These are phyloP conservation scores for Caenorhabditis wallacei DNA, from an alignment of 2,888 invertebrate species.

Conservation along the genomic window DNA sequence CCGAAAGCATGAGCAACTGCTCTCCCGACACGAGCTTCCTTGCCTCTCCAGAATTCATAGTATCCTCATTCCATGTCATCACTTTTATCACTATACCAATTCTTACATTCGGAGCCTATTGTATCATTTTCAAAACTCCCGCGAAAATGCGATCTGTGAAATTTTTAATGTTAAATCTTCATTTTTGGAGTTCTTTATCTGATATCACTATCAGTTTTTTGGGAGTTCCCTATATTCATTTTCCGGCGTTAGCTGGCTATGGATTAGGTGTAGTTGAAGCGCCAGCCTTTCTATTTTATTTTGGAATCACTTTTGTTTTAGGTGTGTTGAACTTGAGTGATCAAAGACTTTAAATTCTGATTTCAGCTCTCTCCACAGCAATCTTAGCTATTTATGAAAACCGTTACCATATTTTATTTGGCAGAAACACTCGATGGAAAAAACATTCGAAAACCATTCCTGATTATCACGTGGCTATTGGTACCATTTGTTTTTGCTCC, in stretches of 20 bases:
- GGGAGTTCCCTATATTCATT: background rate
- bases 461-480: background rate
- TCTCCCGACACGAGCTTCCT: background rate
- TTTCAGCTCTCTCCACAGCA: background rate
- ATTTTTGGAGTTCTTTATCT: constrained; percentile 12
- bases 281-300: constrained; percentile 3
- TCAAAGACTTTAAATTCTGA: background rate
- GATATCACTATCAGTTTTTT: constrained; percentile 16
- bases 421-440: background rate
- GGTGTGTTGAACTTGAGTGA: background rate
- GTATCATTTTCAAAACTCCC: constrained; percentile 38
- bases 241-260: constrained; percentile 1
- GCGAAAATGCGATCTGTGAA: constrained; percentile 18
- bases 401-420: background rate
- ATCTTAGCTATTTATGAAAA: background rate
- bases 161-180: constrained; percentile 20
- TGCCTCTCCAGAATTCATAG: constrained; percentile 20
- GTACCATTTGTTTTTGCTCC: constrained; percentile 5
- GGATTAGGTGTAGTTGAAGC: constrained; percentile 11
- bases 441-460: background rate
- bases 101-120: constrained; percentile 2
- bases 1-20: too few species aligned
- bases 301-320: background rate
- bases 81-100: constrained; percentile 12
- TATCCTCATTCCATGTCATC: background rate